A percentile compares a stretch with the other conserved stretches of the same genome.
phyloP scores from a whole-genome alignment of 2,113 vertebrate species.

The Indri indri region DNA sequence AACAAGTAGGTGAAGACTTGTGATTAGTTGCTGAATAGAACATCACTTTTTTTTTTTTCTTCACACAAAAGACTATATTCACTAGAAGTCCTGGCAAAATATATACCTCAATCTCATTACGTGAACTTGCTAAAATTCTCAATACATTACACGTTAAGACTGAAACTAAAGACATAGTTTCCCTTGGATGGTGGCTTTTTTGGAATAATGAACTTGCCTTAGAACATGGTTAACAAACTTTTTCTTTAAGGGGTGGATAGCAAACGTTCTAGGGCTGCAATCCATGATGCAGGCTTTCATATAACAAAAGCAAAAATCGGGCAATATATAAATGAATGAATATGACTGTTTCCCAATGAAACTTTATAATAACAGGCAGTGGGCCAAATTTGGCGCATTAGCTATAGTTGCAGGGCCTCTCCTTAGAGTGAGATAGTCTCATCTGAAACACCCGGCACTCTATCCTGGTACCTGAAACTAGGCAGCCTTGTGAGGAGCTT shows the following conservation, averaged over 20 bases:
- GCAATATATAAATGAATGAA: neutral
- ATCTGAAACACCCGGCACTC: too few species aligned
- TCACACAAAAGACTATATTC: conserved; percentile 33
- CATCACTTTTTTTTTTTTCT: neutral
- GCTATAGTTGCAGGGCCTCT: neutral
- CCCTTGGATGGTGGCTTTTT: neutral
- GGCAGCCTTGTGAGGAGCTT: neutral
- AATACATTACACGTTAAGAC: neutral
- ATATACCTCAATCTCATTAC: neutral
- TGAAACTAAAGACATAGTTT: conserved; percentile 1
- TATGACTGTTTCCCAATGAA: neutral
- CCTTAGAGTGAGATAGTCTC: neutral
- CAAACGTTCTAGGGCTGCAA: neutral
- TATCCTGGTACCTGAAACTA: neutral
- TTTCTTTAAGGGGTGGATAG: neutral
- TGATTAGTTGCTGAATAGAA: conserved; percentile 21
- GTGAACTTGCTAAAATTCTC: conserved; percentile 4
- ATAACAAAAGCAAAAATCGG: neutral
- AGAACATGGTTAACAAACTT: neutral
- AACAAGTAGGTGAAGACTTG: conserved; percentile 2
- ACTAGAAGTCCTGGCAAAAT: neutral
- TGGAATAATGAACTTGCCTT: neutral
- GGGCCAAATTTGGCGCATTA: neutral
- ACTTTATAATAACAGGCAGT: neutral
- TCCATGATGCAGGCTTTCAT: neutral